Evolutionary conservation across 1,140 invertebrate species (phyloP), one percentile per base, ranked within the genome.

Genomic region (Argopecten irradians): DNA sequence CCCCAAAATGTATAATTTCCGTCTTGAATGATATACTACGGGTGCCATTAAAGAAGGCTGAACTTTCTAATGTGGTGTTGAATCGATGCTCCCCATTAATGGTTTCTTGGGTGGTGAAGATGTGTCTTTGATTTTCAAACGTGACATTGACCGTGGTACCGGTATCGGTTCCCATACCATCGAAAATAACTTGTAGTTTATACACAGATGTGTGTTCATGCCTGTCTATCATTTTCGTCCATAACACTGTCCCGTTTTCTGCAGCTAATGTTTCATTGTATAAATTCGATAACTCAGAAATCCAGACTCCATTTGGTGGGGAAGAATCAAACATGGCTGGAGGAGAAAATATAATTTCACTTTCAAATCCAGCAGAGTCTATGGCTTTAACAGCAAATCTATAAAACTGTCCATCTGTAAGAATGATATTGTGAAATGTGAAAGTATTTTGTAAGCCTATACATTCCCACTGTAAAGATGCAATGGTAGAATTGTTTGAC

Each of bases 351-450:
- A 82, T 85, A 7, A 86, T 46, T 16, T 71, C 28, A 86, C 90
- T 92, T 7, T 83, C 85, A 82, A 87, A 46, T 33, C 92, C 92
- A 19, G 92, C 92, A n/a, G 88, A 82, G 39, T 92, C 92, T n/a
- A 85, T 22, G 36, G 91, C 92, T 86, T 89, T 91, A 1, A 92
- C 91, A 28, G 41, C 34, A 8, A 88, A 85, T 14, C 82, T 13
- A 41, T 92, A 91, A n/a, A 19, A 71, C 14, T 89, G 84, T 3
- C 85, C 86, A 55, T 92, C 87, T n/a, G 85, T 14, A 0, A 91
- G 32, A 33, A n/a, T 55, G 13, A 89, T 11, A 14, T 82, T 32
- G 9, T 82, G 5, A 16, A 91, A 46, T 32, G 33, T 71, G 82
- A 88, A n/a, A 7, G 43, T 46, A 32, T 89, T 89, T 35, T 34